Base-by-base conservation (phyloP, 2,113 vertebrate genomes). In the Tretioscincus oriximinensis region DNA sequence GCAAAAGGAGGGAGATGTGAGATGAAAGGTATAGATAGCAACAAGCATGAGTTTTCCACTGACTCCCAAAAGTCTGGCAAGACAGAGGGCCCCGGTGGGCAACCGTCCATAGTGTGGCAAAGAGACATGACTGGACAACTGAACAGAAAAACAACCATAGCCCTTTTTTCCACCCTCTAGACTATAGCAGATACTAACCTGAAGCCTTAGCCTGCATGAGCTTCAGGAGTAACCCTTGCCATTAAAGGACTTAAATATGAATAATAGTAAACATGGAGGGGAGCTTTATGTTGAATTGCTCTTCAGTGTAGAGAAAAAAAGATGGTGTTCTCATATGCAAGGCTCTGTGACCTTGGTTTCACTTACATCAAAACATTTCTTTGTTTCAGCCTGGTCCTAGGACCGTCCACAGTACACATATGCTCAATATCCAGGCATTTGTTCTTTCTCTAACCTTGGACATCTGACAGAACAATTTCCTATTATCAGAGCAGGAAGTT, bases 381-480 rank as follows among this genome's bases (percentile, higher is more conserved):
- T 29, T 18, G 63, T 60, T 11, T 3, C 28, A 67, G 73, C 20
- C 22, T 51, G 41, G 54, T 51, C 14, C 61, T 24, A 49, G 58
- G 29, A 11, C 45, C 4, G 26, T 28, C 54, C 28, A 79, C 5
- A 22, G 26, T 7, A 2, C 64, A 78, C 9, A 26, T 63, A 49
- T 26, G 49, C 9, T 35, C 58, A 28, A 20, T 51, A 35, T 22
- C 10, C 22, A 84, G n/a, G 60, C 28, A 49, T 64, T 68, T 10
- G 29, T 54, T 35, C 77, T 28, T 64, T 10, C 29, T 51, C 81
- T 29, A 71, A 45, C 45, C 45, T 28, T 77, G 81, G n/a, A 65
- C 76, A 68, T 72, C 22, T 72, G 76, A 78, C 49, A 68, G 70
- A 51, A 67, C n/a, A n/a, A 67, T 61, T 68, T 69, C 54, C 71